Base-by-base conservation (phyloP, 2,113 vertebrate genomes). In the Xyliphius kryptos region DNA sequence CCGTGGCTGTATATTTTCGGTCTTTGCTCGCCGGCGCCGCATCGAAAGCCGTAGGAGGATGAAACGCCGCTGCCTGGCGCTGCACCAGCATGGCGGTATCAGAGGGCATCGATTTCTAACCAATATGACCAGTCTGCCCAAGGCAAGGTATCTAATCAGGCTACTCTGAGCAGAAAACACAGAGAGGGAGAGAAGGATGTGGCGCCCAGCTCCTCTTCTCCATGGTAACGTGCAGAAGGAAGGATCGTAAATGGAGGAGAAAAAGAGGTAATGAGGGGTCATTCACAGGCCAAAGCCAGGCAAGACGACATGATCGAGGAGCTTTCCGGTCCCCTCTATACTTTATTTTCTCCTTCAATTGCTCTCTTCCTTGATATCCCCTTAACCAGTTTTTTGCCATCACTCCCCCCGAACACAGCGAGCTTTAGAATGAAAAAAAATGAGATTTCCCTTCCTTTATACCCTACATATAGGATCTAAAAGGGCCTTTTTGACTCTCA, bases 1-100 rank as follows among this genome's bases (percentile, higher is more conserved):
- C 70, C 50, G 20, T 37, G 72, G 69, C 65, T 49, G 56, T 69
- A 73, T 77, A 67, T 78, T 70, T 74, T 32, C 60, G 59, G 47
- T 66, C 48, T 46, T 68, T 62, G 32, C 40, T 7, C 46, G 43
- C 43, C 13, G 43, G 15, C 19, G n/a, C 12, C 9, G 3, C 37
- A 9, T 8, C 6, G 26, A 56, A 26, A 60, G 63, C 3, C 13
- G 46, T 37, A 65, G 57, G 13, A 20, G 21, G 51, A 66, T 74
- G 48, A 63, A 67, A 68, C 48, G 64, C 47, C 2, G 26, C 2
- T n/a, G 37, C 43, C 67, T 57, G 46, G 13, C n/a, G 19, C 46
- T 57, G 8, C 49, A 56, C 58, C 47, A 26, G 36, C 41, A 50
- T 46, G 15, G 22, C 9, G 20, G 40, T 17, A 15, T 62, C 46